Conservation (phyloP, 1,140 invertebrate genomes). For the Vollenhovia emeryi region DNA sequence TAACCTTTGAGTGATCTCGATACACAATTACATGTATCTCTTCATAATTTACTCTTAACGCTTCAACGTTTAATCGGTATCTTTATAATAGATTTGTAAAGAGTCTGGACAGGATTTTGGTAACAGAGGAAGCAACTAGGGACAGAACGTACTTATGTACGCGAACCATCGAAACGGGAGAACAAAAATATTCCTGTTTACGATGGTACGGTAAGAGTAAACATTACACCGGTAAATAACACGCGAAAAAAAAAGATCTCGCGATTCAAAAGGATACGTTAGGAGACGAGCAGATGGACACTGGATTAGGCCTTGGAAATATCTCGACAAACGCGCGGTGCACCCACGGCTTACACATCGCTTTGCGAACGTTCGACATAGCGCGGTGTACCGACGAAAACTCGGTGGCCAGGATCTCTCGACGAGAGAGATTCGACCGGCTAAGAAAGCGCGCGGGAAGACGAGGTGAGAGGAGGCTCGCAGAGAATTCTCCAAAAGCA, state of each 20-base stretch:
- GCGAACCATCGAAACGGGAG: background rate
- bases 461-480: background rate
- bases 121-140: background rate
- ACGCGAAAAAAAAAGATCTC: background rate
- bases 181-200: background rate
- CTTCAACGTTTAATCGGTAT: background rate
- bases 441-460: too few species aligned
- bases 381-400: conserved; percentile 22
- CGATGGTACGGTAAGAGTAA: conserved; percentile 6
- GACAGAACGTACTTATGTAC: background rate
- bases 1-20: background rate
- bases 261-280: conserved; percentile 1
- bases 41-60: background rate
- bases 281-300: background rate
- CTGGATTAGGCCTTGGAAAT: background rate
- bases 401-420: too few species aligned
- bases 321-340: background rate
- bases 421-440: too few species aligned
- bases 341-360: too few species aligned
- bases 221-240: background rate
- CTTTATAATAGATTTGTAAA: background rate
- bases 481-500: background rate
- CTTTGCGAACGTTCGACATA: too few species aligned
- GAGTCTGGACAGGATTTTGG: background rate
- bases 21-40: background rate